Evolutionary conservation across 2,888 invertebrate genomes (phyloP).

Genomic region (Mycogona germanica): DNA sequence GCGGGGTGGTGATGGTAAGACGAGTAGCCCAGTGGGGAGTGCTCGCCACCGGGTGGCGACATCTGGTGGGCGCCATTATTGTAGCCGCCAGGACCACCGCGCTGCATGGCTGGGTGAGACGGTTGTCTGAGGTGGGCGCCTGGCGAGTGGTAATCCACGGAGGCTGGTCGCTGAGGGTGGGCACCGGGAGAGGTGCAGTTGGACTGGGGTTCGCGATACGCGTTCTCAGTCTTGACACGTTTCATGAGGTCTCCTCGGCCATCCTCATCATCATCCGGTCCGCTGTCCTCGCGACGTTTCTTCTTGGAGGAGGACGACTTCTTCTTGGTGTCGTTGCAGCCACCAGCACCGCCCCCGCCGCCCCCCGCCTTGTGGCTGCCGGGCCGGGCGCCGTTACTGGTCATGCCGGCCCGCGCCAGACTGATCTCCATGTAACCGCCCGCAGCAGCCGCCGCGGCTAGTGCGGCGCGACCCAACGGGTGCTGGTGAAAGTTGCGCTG

Average conservation of each 20-base stretch:
- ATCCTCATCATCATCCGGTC: background rate
- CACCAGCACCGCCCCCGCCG: background rate
- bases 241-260: background rate
- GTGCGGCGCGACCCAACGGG: constrained; percentile 11
- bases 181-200: too few species aligned
- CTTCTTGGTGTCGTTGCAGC: background rate
- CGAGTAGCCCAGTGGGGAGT: constrained; percentile 6
- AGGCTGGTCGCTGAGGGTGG: too few species aligned
- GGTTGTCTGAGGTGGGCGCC: too few species aligned
- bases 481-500: constrained; percentile 15
- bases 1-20: constrained; percentile 10
- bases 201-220: too few species aligned
- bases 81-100: too few species aligned
- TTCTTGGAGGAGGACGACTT: constrained; percentile 1
- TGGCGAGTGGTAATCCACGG: too few species aligned
- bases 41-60: too few species aligned
- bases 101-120: too few species aligned
- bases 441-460: constrained; percentile 14
- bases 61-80: too few species aligned
- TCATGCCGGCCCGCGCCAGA: constrained; percentile 9
- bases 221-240: constrained; percentile 4
- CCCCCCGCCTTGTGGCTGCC: background rate
- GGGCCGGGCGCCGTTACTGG: background rate
- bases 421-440: constrained; percentile 10
- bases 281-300: background rate